These are phyloP conservation scores for Phrynocephalus versicolor DNA, from an alignment of 2,113 vertebrate genomes.

Conservation along the genomic window DNA sequence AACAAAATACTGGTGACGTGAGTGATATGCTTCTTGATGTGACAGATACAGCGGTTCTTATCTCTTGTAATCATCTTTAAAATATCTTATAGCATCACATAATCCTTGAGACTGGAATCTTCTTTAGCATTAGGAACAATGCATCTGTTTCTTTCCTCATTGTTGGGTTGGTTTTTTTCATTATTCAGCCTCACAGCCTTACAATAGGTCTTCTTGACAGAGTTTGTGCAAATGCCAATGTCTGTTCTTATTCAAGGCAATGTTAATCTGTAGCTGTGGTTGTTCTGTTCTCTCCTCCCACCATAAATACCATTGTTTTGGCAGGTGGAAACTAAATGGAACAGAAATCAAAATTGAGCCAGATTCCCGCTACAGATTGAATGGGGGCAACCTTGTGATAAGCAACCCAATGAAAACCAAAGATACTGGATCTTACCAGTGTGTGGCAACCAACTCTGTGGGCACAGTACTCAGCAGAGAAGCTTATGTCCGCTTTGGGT, in stretches of 20 bases:
- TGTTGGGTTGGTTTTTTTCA: not conserved
- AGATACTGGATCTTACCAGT: conserved; percentile 93
- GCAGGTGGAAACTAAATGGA: conserved; percentile 94
- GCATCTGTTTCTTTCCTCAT: not conserved
- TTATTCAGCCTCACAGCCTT: conserved; percentile 4
- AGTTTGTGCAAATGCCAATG: not conserved
- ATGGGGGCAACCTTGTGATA: conserved; percentile 92
- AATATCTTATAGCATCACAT: not conserved
- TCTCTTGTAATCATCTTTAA: not conserved
- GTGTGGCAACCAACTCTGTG: conserved; percentile 88
- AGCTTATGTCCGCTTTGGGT: conserved; percentile 92
- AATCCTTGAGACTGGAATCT: not conserved
- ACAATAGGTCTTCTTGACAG: not conserved
- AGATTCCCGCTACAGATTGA: conserved; percentile 83
- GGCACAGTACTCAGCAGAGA: conserved; percentile 92
- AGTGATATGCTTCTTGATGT: not conserved
- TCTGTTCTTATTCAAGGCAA: not conserved
- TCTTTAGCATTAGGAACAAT: not conserved
- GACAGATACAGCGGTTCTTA: not conserved
- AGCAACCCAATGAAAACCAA: conserved; percentile 79
- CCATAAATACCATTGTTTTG: not conserved
- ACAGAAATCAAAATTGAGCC: conserved; percentile 84
- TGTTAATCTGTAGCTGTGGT: accelerated
- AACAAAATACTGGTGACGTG: not conserved
- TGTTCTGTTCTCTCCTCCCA: not conserved